Evolutionary conservation across 2,888 invertebrate genomes (phyloP), one percentile per base, ranked within the genome.

Genomic region (Aporophyla lueneburgensis): DNA sequence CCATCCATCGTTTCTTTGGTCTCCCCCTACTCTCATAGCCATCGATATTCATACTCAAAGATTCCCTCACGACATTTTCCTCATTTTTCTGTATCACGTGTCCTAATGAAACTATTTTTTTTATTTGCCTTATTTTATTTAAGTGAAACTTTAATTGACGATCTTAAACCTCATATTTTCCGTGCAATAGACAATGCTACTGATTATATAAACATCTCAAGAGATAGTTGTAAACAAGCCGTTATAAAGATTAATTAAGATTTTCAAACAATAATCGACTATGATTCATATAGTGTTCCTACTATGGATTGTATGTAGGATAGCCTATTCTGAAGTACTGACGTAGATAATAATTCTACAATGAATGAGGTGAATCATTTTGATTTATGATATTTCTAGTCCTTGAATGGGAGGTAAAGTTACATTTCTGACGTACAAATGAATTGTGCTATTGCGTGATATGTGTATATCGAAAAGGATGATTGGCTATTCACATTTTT

Each of bases 361-460:
- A 49, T 43, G 59, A 74, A 65, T 59, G 63, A 73, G 54, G 69
- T 83, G 84, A 86, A 69, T 86, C 83, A 74, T 76, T 75, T 80
- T 56, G 40, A 79, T 79, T 82, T 68, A 76, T 79, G 43, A 70
- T 79, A 84, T 62, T 40, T 63, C 16, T 66, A 27, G 56, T 81
- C 70, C 77, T 77, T 58, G 19, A 81, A 82, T 66, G 70, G 54
- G 4, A 49, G 19, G 56, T 54, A n/a, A 49, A 49, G 67, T 46
- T 33, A 54, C 56, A 71, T 59, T 59, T n/a, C 40, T 54, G 46
- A 40, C 4, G 46, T 67, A 12, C 10, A 27, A 19, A 62, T 19
- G 0, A 56, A 59, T n/a, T n/a, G n/a, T n/a, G 56, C 16, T 24
- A 56, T 21, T 70, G 19, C 24, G 9, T 43, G 12, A 33, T n/a